Evolutionary conservation across 1,140 invertebrate species (phyloP), one percentile per base, ranked within the genome.

Genomic region (Temnothorax longispinosus): DNA sequence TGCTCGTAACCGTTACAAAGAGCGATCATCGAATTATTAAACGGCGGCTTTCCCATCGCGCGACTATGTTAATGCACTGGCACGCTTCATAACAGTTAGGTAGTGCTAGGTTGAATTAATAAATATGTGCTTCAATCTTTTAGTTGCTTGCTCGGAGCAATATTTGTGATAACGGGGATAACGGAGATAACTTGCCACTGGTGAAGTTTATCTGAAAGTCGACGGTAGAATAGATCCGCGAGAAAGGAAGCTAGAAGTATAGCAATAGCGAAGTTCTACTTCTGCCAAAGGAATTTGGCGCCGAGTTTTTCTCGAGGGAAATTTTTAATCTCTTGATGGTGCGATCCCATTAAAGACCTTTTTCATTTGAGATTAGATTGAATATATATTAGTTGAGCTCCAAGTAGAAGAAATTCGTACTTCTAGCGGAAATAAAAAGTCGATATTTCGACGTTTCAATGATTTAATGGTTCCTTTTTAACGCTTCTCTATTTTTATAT

Each of bases 271-370:
- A 27, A 80, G 62, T 80, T 80, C 32, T 27, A 18, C 62, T 52
- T 52, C n/a, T 41, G 77, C 60, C 27, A 52, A 69, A 80, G 62
- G 32, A 80, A 80, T 80, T 54, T 80, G 62, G 64, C 47, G 13
- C 47, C n/a, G 62, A 69, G n/a, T 69, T 80, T 67, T 69, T 47
- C 47, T 69, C 11, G 44, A 80, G 44, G n/a, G 38, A 80, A 80
- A 69, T 80, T 69, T 80, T 69, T 80, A 80, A 80, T 80, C 62
- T 80, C 62, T 80, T 69, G 77, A 69, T 69, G 32, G 44, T 35
- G 32, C 44, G 76, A 65, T 65, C n/a, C 32, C 38, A 76, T 76
- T 54, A 60, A n/a, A 41, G 11, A 54, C 5, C 18, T 52, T 67
- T 77, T 69, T 69, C 35, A 67, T 64, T 77, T 64, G 8, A 64